phyloP scores from a whole-genome alignment of 2,888 invertebrate species.

The Patella caerulea region DNA sequence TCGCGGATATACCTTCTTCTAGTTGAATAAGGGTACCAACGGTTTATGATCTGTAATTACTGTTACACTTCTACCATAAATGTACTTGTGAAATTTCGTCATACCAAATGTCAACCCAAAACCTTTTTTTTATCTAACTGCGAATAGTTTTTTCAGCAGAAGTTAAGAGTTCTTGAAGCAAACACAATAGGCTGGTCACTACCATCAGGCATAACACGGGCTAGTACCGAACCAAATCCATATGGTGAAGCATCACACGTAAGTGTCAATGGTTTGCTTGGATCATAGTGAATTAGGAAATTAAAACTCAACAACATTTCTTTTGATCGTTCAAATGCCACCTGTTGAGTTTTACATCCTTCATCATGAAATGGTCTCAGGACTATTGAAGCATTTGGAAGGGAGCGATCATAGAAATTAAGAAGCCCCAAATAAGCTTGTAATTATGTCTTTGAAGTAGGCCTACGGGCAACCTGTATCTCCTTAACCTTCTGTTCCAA shows the following conservation, averaged over 20 bases:
- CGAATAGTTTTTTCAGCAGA: not conserved
- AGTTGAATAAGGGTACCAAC: conserved; percentile 10
- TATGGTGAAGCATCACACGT: conserved; percentile 67
- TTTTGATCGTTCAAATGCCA: conserved; percentile 42
- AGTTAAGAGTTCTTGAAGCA: conserved; percentile 24
- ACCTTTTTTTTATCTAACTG: not conserved
- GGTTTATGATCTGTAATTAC: conserved; percentile 20
- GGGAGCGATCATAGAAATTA: conserved; percentile 7
- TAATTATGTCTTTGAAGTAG: conserved; percentile 43
- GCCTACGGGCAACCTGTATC: conserved; percentile 45
- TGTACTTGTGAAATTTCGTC: too few relatives aligned
- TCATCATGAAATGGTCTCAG: conserved; percentile 30
- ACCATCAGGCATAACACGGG: conserved; percentile 23
- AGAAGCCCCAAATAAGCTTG: conserved; percentile 36
- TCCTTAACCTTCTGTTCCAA: conserved; percentile 46
- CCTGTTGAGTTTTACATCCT: conserved; percentile 24
- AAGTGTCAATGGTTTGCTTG: conserved; percentile 51
- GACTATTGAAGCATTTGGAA: conserved; percentile 14
- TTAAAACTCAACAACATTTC: conserved; percentile 31
- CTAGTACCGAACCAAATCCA: conserved; percentile 55
- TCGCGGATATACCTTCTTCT: not conserved
- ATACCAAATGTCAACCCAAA: too few relatives aligned
- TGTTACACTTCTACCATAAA: not conserved
- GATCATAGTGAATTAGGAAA: conserved; percentile 53
- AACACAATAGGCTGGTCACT: conserved; percentile 25